These are phyloP conservation scores for Sminthurinus signatus DNA, from an alignment of 1,140 invertebrate genomes.

Conservation along the genomic window DNA sequence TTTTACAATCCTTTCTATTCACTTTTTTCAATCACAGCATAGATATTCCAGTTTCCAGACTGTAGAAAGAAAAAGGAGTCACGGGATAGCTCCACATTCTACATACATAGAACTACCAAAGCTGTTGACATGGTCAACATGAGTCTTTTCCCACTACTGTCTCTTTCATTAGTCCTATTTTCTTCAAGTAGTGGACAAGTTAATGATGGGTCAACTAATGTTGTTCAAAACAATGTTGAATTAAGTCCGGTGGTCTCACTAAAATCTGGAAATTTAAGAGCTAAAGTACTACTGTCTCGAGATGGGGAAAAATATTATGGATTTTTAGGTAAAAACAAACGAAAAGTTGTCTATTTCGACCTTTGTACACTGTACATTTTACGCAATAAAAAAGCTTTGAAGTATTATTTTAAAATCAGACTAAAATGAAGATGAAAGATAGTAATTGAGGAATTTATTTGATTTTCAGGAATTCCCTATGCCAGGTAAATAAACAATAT, in stretches of 20 bases:
- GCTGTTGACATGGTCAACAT: too few species aligned
- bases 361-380: background rate
- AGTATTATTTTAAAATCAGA: background rate
- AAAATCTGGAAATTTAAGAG: slow-evolving; percentile 21
- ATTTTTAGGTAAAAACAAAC: slow-evolving; percentile 23
- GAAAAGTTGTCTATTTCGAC: too few species aligned
- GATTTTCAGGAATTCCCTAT: too few species aligned
- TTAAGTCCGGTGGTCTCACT: slow-evolving; percentile 17
- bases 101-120: too few species aligned
- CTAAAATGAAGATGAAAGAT: background rate
- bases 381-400: background rate
- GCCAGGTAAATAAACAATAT: too few species aligned
- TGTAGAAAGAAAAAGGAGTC: too few species aligned
- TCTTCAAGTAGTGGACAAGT: slow-evolving; percentile 3
- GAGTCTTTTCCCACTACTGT: too few species aligned
- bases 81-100: too few species aligned
- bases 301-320: slow-evolving; percentile 21
- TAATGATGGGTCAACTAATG: background rate
- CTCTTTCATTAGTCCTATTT: too few species aligned
- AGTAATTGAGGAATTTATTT: slow-evolving; percentile 1
- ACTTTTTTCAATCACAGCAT: too few species aligned
- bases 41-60: too few species aligned
- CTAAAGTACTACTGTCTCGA: slow-evolving; percentile 9
- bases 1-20: background rate
- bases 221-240: slow-evolving; percentile 3